A percentile compares a stretch with the other conserved stretches of the same genome.
These are phyloP conservation scores for Zaprionus capensis DNA, from an alignment of 1,140 invertebrate species.

Conservation along the genomic window DNA sequence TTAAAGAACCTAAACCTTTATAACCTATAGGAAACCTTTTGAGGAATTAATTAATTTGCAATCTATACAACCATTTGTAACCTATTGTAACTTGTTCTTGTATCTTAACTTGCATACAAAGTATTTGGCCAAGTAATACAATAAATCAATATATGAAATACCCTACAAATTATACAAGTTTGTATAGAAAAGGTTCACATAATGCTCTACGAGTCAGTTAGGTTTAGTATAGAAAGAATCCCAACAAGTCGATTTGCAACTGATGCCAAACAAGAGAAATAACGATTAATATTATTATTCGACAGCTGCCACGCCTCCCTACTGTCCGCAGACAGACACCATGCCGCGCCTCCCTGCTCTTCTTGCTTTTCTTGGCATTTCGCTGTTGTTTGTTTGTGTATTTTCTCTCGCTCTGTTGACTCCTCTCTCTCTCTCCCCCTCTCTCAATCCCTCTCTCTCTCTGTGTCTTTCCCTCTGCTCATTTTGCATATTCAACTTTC, in stretches of 20 bases:
- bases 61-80: too few relatives aligned
- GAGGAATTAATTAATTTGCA: too few relatives aligned
- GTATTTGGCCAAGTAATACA: not conserved
- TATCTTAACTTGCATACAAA: not conserved
- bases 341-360: too few relatives aligned
- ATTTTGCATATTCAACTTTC: constrained; percentile 6
- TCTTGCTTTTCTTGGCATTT: constrained; percentile 2
- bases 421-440: not conserved
- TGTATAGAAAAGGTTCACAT: not conserved
- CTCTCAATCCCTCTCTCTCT: not conserved
- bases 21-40: too few relatives aligned
- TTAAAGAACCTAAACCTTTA: too few relatives aligned
- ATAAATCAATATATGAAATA: too few relatives aligned
- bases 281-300: constrained; percentile 6
- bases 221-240: not conserved
- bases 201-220: not conserved
- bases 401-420: not conserved
- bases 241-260: not conserved
- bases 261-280: not conserved
- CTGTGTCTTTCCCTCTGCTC: too few relatives aligned
- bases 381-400: not conserved
- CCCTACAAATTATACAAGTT: not conserved
- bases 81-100: too few relatives aligned
- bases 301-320: not conserved
- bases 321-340: too few relatives aligned